Conservation (phyloP, 2,888 invertebrate genomes). For the Drosophila falleni region DNA sequence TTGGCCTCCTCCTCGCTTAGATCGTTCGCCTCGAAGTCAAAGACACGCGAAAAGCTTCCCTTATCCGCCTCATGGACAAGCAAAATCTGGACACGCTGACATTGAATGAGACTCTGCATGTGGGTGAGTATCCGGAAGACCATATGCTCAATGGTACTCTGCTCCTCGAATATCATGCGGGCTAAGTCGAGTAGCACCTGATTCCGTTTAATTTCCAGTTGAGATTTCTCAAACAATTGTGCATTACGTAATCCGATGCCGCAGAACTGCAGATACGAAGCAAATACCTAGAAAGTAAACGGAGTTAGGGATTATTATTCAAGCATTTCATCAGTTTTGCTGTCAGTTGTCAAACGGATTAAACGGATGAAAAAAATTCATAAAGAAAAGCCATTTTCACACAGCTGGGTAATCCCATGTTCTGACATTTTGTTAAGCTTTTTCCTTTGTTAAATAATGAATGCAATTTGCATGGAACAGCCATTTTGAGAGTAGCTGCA, state of each 20-base stretch:
- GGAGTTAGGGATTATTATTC: conserved; percentile 1
- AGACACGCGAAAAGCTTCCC: conserved; percentile 96
- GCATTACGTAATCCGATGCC: conserved; percentile 98
- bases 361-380: conserved; percentile 27
- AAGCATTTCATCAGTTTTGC: conserved; percentile 16
- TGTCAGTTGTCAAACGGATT: conserved; percentile 32
- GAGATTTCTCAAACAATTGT: conserved; percentile 97
- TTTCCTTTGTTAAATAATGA: conserved; percentile 69
- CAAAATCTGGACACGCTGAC: conserved; percentile 97
- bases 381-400: conserved; percentile 33
- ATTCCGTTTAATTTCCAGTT: conserved; percentile 97
- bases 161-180: conserved; percentile 98
- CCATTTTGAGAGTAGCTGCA: conserved; percentile 23
- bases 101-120: conserved; percentile 96
- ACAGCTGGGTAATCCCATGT: conserved; percentile 42
- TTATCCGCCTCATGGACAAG: conserved; percentile 96
- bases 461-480: conserved; percentile 68
- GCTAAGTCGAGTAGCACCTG: conserved; percentile 97
- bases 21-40: conserved; percentile 96
- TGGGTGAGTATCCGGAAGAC: conserved; percentile 96
- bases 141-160: conserved; percentile 98
- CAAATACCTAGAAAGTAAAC: conserved; percentile 89
- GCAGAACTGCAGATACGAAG: conserved; percentile 97
- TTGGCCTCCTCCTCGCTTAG: conserved; percentile 92
- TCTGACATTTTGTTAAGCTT: conserved; percentile 58